These are phyloP conservation scores for Drosophila macrospina DNA, from an alignment of 2,888 invertebrate species.

Conservation along the genomic window DNA sequence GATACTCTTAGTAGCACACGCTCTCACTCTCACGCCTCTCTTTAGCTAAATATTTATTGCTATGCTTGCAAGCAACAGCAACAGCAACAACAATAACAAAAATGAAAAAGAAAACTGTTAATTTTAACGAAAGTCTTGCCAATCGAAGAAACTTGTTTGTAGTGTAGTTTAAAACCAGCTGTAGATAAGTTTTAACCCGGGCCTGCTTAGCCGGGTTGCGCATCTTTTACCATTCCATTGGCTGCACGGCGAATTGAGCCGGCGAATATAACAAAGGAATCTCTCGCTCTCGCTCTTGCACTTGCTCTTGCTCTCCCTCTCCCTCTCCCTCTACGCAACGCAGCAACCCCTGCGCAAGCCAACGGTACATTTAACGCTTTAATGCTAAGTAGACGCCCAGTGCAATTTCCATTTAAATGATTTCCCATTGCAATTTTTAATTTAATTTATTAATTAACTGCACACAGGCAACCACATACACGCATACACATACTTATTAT, in stretches of 20 bases:
- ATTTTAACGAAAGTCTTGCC: conserved; percentile 61
- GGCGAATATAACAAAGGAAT: conserved; percentile 49
- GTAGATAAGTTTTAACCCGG: conserved; percentile 37
- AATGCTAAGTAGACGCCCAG: conserved; percentile 66
- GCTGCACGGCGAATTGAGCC: conserved; percentile 42
- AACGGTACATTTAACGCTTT: conserved; percentile 44
- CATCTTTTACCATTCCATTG: conserved; percentile 33
- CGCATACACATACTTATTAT: conserved; percentile 48
- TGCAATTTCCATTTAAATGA: conserved; percentile 52
- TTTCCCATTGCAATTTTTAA: conserved; percentile 48
- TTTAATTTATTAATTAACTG: conserved; percentile 52
- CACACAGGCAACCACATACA: conserved; percentile 9
- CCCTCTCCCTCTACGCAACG: conserved; percentile 24
- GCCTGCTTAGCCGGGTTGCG: conserved; percentile 47
- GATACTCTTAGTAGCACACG: conserved; percentile 14
- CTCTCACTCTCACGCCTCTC: conserved; percentile 2
- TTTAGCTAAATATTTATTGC: conserved; percentile 13
- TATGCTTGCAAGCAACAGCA: not conserved
- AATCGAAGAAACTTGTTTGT: conserved; percentile 75
- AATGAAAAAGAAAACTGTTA: conserved; percentile 15
- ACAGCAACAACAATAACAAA: not conserved
- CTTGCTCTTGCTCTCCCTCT: conserved; percentile 32
- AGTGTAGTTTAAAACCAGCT: conserved; percentile 64
- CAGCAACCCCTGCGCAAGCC: conserved; percentile 6
- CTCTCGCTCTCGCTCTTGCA: conserved; percentile 39